Evolutionary conservation across 2,113 vertebrate genomes (phyloP), one percentile per base, ranked within the genome.

Genomic region (Microtus pennsylvanicus): DNA sequence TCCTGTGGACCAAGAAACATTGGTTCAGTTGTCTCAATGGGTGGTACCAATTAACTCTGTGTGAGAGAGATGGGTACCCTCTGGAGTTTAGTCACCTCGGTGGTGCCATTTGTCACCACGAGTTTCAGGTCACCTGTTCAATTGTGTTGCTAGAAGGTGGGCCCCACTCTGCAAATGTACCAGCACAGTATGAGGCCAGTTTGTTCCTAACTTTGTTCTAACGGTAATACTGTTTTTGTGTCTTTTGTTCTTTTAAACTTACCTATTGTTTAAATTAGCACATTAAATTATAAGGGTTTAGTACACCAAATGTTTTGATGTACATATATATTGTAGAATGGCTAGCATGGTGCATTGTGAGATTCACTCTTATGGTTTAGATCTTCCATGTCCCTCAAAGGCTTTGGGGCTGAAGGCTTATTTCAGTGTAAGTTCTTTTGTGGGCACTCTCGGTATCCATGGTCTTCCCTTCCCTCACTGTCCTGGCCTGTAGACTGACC

Each of bases 151-250:
- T 19, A 45, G 61, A 55, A 38, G 28, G 21, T 11, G 16, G 28
- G 4, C 5, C 26, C 28, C 0, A 7, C 17, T 72, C 35, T 72
- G 33, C 0, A 0, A 7, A 3, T 4, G 14, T 0, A 0, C 1
- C 2, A 74, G 2, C 21, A 17, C 5, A 2, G 35, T 0, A 6
- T 0, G 9, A 75, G 50, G 65, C 4, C 2, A 2, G 3, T 2
- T 45, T 19, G 33, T 30, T 65, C 63, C 50, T 38, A 14, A 14
- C 55, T 38, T 72, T 11, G 33, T 16, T 81, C 30, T 75, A 21
- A 30, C 1, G 2, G 10, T 52, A 2, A n/a, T 0, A 13, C 26
- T 45, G 0, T 63, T n/a, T 33, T 47, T 12, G 74, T 77, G 4
- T 52, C 33, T 50, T 88, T n/a, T 65, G 28, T 72, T 72, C 80